A percentile compares a stretch with the other conserved stretches of the same genome.
These are phyloP conservation scores for Acanthosepion pharaonis DNA, from an alignment of 2,888 invertebrate genomes.

Conservation along the genomic window DNA sequence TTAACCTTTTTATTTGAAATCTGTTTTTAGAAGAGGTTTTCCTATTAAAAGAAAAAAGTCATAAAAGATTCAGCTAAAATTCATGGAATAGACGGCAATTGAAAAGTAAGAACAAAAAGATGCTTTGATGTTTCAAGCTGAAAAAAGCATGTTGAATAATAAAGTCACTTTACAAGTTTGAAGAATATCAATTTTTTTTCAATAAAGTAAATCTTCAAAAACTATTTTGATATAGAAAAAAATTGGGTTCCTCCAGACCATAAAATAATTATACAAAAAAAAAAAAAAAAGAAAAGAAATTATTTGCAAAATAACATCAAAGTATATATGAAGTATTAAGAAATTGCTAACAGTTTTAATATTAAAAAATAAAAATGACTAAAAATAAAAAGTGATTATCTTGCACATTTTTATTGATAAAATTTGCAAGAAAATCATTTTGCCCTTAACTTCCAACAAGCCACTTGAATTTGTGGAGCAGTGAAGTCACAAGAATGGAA, in stretches of 20 bases:
- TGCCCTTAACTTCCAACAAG: not conserved
- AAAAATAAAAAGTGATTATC: not conserved
- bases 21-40: too few relatives aligned
- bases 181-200: not conserved
- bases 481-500: not conserved
- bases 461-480: not conserved
- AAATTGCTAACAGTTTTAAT: not conserved
- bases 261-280: not conserved
- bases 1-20: too few relatives aligned
- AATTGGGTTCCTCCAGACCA: not conserved
- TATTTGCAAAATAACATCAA: too few relatives aligned
- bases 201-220: not conserved
- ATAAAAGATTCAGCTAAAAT: not conserved
- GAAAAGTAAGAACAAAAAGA: not conserved
- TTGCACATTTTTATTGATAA: not conserved
- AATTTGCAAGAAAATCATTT: not conserved
- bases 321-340: not conserved
- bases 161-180: not conserved
- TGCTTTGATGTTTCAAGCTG: not conserved
- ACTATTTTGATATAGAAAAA: not conserved
- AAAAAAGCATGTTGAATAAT: not conserved
- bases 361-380: not conserved
- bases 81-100: not conserved
- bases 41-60: not conserved
- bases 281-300: not conserved